These are phyloP conservation scores for Larimichthys crocea DNA, from an alignment of 2,113 vertebrate genomes.

Conservation along the genomic window DNA sequence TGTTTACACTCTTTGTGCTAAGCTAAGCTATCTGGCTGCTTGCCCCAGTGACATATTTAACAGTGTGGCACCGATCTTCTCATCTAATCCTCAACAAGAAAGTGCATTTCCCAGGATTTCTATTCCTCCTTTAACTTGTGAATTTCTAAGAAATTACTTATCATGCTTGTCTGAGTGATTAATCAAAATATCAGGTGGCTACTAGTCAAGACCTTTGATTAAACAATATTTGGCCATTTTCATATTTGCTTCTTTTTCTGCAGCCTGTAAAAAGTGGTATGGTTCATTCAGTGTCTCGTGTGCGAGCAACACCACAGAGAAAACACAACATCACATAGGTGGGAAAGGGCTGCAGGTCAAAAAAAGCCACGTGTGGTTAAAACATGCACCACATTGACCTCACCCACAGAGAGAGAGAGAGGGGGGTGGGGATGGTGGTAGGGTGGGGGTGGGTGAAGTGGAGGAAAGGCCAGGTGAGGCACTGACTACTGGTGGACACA, in stretches of 20 bases:
- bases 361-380: slow-evolving; percentile 47
- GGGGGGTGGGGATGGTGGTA: no score
- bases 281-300: slow-evolving; percentile 65
- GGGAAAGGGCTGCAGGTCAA: slow-evolving; percentile 39
- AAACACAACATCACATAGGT: slow-evolving; percentile 48
- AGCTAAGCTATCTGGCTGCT: not conserved
- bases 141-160: not conserved
- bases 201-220: no score
- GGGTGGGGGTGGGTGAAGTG: not conserved
- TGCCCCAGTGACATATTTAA: not conserved
- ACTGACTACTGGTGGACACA: slow-evolving; percentile 42
- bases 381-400: slow-evolving; percentile 75
- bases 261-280: slow-evolving; percentile 28
- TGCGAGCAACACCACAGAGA: slow-evolving; percentile 48
- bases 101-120: not conserved
- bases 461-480: slow-evolving; percentile 35
- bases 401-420: not conserved
- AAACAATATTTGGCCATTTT: slow-evolving; percentile 1
- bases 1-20: not conserved
- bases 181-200: not conserved
- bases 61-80: not conserved
- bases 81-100: not conserved
- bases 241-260: not conserved
- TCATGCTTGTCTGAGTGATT: not conserved
- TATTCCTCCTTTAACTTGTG: not conserved